Percentiles rank a stretch among this genome's conserved stretches.
phyloP scores from a whole-genome alignment of 2,888 invertebrate genomes.

The Xestobium rufovillosum region DNA sequence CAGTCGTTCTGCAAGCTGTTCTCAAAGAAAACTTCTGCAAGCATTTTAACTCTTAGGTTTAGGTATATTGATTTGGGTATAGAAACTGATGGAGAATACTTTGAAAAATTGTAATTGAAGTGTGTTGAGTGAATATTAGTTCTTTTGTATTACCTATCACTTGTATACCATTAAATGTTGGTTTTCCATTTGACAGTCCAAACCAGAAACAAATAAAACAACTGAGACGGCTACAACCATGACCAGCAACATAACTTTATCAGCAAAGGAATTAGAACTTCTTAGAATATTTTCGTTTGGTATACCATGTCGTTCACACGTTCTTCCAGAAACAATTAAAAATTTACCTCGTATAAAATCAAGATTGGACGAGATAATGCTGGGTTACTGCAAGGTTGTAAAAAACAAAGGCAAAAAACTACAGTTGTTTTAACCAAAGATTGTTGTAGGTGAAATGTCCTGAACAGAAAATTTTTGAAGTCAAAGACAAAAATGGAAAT shows the following conservation, averaged over 20 bases:
- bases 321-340: conserved; percentile 44
- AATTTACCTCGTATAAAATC: conserved; percentile 38
- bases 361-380: conserved; percentile 50
- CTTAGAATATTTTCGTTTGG: conserved; percentile 46
- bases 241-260: conserved; percentile 15
- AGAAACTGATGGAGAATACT: no score
- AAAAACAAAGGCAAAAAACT: conserved; percentile 5
- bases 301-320: conserved; percentile 52
- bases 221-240: no score
- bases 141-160: no score
- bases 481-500: conserved; percentile 46
- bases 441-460: conserved; percentile 42
- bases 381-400: conserved; percentile 48
- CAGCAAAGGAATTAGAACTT: conserved; percentile 30
- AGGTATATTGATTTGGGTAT: no score
- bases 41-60: no score
- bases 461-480: conserved; percentile 45
- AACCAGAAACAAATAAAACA: no score
- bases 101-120: no score
- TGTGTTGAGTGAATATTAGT: no score
- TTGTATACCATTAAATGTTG: no score
- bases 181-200: no score
- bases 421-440: conserved; percentile 5
- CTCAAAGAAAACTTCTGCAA: no score
- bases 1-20: no score